Evolutionary conservation across 2,797 vertebrate genomes (phyloP).

Genomic region (Adrianichthys oophorus): DNA sequence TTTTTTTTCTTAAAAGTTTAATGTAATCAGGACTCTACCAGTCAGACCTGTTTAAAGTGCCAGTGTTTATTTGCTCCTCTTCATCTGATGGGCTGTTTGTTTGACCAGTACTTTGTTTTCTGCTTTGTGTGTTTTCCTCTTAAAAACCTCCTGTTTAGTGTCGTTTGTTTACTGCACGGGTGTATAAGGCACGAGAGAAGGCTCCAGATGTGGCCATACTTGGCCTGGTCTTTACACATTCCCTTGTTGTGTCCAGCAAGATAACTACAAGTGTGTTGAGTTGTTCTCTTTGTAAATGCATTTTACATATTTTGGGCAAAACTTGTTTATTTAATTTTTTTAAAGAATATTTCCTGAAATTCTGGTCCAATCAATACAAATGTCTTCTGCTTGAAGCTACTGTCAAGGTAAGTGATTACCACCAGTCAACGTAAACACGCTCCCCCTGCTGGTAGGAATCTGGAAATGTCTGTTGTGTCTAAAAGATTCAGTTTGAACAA

Average conservation of each 20-base stretch:
- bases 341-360: no score
- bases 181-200: conserved; percentile 37
- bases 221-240: not conserved
- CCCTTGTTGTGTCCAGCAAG: no score
- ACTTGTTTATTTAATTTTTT: no score
- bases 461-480: conserved; percentile 8
- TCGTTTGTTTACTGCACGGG: conserved; percentile 46
- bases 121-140: conserved; percentile 38
- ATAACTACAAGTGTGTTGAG: no score
- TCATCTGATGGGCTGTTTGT: conserved; percentile 20
- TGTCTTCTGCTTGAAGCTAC: conserved; percentile 8
- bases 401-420: conserved; percentile 7
- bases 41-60: conserved; percentile 6
- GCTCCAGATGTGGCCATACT: conserved; percentile 46
- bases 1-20: no score
- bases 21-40: conserved; percentile 12
- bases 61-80: conserved; percentile 31
- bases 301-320: no score
- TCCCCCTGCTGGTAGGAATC: conserved; percentile 54
- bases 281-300: no score
- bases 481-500: conserved; percentile 1
- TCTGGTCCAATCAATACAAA: no score
- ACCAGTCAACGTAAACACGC: conserved; percentile 11
- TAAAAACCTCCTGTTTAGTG: conserved; percentile 19
- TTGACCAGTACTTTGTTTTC: conserved; percentile 36